Percentiles rank a stretch among this genome's conserved stretches.
Conservation (phyloP, 2,113 vertebrate genomes). For the Pteruthius melanotis region DNA sequence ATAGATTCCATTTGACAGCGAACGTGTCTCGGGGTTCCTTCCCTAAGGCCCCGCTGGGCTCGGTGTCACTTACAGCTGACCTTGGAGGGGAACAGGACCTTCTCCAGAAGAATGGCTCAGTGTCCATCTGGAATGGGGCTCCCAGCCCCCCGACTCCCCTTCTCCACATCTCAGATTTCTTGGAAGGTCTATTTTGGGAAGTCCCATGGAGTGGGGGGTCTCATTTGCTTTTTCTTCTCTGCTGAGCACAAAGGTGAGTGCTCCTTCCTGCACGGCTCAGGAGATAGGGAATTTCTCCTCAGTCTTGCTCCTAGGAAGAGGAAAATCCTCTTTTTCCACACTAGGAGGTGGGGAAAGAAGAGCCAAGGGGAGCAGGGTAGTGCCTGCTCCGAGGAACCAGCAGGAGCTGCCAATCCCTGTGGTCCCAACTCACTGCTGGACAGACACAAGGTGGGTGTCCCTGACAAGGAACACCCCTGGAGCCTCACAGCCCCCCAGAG, state of each 20-base stretch:
- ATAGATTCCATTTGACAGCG: conserved; percentile 71
- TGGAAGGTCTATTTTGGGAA: not conserved
- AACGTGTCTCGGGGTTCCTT: conserved; percentile 48
- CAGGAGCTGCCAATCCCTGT: rapidly evolving
- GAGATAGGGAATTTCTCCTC: not conserved
- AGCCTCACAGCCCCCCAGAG: not conserved
- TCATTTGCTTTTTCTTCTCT: not conserved
- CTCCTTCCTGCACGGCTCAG: not conserved
- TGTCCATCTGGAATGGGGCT: conserved; percentile 17
- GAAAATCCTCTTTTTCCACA: not conserved
- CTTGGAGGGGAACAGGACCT: conserved; percentile 1
- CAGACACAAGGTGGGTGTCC: rapidly evolving
- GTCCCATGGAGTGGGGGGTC: not conserved
- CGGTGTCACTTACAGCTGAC: conserved; percentile 39
- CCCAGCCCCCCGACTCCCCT: not conserved
- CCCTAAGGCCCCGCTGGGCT: conserved; percentile 36
- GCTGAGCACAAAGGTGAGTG: not conserved
- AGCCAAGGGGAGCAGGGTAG: rapidly evolving
- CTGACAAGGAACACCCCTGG: not conserved
- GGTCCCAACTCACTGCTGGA: not conserved
- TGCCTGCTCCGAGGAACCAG: too few species aligned
- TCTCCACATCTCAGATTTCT: not conserved
- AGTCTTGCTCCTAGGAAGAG: not conserved
- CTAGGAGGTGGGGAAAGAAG: not conserved
- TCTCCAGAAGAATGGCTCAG: conserved; percentile 54